phyloP scores from a whole-genome alignment of 1,140 invertebrate species.

The Conopomorpha cramerella region DNA sequence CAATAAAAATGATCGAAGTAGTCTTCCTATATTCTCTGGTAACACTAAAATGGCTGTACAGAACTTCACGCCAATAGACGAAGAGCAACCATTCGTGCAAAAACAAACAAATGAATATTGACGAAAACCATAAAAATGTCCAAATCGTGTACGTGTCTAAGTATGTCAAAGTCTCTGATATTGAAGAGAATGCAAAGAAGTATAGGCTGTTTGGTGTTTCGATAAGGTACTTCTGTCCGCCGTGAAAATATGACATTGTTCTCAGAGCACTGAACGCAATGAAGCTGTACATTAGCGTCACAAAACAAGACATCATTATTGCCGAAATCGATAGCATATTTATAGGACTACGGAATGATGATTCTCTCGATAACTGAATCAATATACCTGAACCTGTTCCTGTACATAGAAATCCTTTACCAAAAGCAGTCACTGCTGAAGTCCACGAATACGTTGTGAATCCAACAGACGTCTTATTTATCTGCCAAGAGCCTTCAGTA shows the following conservation, averaged over 20 bases:
- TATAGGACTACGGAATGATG: constrained; percentile 34
- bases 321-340: constrained; percentile 31
- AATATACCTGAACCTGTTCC: constrained; percentile 34
- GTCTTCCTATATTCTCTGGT: constrained; percentile 14
- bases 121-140: constrained; percentile 35
- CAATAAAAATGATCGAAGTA: constrained; percentile 12
- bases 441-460: too few relatives aligned
- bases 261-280: constrained; percentile 33
- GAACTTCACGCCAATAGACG: constrained; percentile 23
- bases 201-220: constrained; percentile 25
- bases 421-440: constrained; percentile 31
- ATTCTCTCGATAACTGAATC: constrained; percentile 24
- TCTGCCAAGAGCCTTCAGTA: constrained; percentile 34
- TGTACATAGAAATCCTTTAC: constrained; percentile 29
- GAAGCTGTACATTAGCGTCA: constrained; percentile 21
- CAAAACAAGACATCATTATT: constrained; percentile 22
- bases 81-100: constrained; percentile 27
- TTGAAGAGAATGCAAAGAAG: constrained; percentile 28
- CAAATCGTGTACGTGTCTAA: constrained; percentile 25
- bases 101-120: constrained; percentile 21
- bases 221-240: constrained; percentile 31
- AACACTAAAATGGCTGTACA: constrained; percentile 10
- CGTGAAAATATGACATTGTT: constrained; percentile 40
- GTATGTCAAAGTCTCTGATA: constrained; percentile 31
- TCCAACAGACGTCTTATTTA: too few relatives aligned